phyloP scores from a whole-genome alignment of 2,113 vertebrate species.

The Anas platyrhynchos region DNA sequence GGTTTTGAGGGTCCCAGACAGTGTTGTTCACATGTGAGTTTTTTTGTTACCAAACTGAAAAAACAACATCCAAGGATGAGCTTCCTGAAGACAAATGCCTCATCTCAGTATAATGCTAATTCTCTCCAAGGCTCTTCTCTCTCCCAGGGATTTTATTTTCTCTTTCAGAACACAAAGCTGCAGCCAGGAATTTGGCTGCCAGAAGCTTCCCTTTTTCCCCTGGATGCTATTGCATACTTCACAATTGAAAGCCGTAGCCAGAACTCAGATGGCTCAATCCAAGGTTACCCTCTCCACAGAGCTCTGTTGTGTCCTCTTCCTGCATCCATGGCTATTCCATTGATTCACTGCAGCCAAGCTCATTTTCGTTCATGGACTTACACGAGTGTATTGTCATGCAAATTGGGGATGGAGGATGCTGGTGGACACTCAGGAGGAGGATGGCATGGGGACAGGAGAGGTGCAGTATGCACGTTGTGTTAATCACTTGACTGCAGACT shows the following conservation, averaged over 20 bases:
- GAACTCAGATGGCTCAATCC: not conserved
- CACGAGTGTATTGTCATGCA: not conserved
- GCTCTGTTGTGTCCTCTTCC: not conserved
- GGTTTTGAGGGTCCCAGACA: not conserved
- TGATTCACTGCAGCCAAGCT: not conserved
- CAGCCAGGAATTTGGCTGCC: not conserved
- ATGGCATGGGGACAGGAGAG: not conserved
- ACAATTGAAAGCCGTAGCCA: not conserved
- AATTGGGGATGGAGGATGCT: not conserved
- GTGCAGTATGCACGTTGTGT: not conserved
- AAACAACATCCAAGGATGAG: conserved; percentile 36
- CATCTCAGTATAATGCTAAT: not conserved
- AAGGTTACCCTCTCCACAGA: not conserved
- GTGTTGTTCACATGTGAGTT: not conserved
- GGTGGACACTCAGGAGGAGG: not conserved
- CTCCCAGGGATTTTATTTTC: not conserved
- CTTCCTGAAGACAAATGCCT: conserved; percentile 36
- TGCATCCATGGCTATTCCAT: not conserved
- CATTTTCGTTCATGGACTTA: not conserved
- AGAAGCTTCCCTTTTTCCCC: not conserved
- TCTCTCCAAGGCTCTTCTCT: conserved; percentile 29
- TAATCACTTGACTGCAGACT: not conserved
- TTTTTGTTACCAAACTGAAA: conserved; percentile 29
- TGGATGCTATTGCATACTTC: not conserved
- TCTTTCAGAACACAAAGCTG: not conserved